A percentile compares a stretch with the other conserved stretches of the same genome.
Conservation (phyloP, 2,797 vertebrate species). For the Cephalopachus bancanus region DNA sequence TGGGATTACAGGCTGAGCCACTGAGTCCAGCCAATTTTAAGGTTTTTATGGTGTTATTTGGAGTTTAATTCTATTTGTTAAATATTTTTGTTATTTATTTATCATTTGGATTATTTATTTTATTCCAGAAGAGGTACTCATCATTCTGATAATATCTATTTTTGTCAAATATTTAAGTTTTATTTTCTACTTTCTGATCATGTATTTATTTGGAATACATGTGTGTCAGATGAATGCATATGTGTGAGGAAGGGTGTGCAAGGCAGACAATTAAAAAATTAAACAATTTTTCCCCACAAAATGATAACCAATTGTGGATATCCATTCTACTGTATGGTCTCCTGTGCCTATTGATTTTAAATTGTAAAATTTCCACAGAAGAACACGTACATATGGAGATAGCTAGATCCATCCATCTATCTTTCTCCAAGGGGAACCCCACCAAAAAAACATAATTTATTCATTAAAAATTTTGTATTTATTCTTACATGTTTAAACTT, state of each 20-base stretch:
- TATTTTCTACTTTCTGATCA: not conserved
- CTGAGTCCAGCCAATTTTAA: not conserved
- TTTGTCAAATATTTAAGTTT: not conserved
- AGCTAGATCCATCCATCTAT: not conserved
- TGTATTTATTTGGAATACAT: not conserved
- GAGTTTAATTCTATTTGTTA: not conserved
- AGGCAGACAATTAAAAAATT: not conserved
- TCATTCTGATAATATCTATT: not conserved
- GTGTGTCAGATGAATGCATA: not conserved
- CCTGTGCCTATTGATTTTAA: not conserved
- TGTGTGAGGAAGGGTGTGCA: fast-evolving
- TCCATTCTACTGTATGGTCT: not conserved
- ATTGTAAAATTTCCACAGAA: not conserved
- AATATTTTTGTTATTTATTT: not conserved
- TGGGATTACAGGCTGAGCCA: too few species aligned
- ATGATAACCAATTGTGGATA: not conserved
- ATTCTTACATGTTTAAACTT: too few species aligned
- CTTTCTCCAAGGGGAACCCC: too few species aligned
- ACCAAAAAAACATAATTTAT: too few species aligned
- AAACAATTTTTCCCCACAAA: not conserved
- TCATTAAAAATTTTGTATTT: too few species aligned
- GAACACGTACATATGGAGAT: not conserved
- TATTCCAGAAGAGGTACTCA: not conserved
- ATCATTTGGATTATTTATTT: not conserved
- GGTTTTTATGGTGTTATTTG: not conserved